phyloP scores from a whole-genome alignment of 1,140 invertebrate species.

The Manduca sexta region DNA sequence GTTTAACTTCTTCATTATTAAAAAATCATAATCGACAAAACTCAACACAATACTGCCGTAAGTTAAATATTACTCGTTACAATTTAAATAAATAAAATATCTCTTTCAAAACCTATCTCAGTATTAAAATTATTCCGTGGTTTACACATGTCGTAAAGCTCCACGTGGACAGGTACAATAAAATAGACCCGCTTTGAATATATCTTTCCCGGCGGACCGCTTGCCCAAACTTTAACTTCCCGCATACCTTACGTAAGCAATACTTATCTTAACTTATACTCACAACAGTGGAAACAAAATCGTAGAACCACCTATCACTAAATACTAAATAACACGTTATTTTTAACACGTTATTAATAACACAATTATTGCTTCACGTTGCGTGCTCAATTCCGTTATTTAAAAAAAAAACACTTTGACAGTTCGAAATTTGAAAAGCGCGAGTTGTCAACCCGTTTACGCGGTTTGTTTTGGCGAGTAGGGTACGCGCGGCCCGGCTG shows the following conservation, averaged over 20 bases:
- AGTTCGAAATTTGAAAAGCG: constrained; percentile 35
- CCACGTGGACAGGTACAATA: not conserved
- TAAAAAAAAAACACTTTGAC: constrained; percentile 13
- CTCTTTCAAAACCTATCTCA: no score
- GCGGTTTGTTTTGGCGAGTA: constrained; percentile 18
- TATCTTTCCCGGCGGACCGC: not conserved
- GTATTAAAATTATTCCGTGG: no score
- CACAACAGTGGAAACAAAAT: constrained; percentile 18
- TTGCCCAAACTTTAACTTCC: not conserved
- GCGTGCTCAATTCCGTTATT: constrained; percentile 34
- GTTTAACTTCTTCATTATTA: no score
- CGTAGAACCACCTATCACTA: constrained; percentile 3
- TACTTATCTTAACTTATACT: constrained; percentile 37
- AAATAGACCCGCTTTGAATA: not conserved
- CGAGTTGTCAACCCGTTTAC: constrained; percentile 40
- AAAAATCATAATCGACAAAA: no score
- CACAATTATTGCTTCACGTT: constrained; percentile 4
- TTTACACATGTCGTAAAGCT: no score
- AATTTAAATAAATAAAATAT: no score
- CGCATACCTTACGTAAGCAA: constrained; percentile 14
- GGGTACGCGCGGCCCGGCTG: constrained; percentile 56
- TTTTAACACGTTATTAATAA: constrained; percentile 41
- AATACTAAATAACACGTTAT: constrained; percentile 8
- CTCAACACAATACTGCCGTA: no score
- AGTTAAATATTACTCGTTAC: no score